phyloP scores from a whole-genome alignment of 2,797 vertebrate genomes.

The Sebastes variabilis region DNA sequence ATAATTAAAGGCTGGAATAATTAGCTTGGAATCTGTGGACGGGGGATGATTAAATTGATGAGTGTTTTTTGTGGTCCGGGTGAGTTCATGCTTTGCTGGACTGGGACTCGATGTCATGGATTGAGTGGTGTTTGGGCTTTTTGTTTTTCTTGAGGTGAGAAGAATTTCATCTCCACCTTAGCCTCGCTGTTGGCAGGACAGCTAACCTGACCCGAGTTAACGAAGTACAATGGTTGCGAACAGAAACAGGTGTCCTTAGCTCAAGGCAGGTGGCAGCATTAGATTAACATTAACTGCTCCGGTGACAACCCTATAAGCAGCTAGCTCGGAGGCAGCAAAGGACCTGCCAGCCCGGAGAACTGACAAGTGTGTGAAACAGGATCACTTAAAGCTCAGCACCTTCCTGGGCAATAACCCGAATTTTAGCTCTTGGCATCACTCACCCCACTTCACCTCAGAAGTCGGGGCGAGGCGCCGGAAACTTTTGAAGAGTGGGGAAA shows the following conservation, averaged over 20 bases:
- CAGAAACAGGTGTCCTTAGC: slow-evolving; percentile 40
- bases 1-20: slow-evolving; percentile 81
- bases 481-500: slow-evolving; percentile 36
- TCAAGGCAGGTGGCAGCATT: slow-evolving; percentile 52
- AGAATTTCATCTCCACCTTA: not conserved
- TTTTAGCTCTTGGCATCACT: slow-evolving; percentile 50
- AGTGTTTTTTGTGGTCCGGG: slow-evolving; percentile 34
- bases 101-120: slow-evolving; percentile 1
- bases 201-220: not conserved
- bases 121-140: not conserved
- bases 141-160: slow-evolving; percentile 6
- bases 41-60: slow-evolving; percentile 70
- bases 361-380: slow-evolving; percentile 83
- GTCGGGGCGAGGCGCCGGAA: slow-evolving; percentile 22
- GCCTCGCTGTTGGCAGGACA: not conserved
- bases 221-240: not conserved
- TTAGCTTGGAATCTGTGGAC: slow-evolving; percentile 71
- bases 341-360: slow-evolving; percentile 67
- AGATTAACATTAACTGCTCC: slow-evolving; percentile 64
- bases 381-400: slow-evolving; percentile 75
- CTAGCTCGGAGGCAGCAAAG: slow-evolving; percentile 66
- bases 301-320: slow-evolving; percentile 73
- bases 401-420: slow-evolving; percentile 62
- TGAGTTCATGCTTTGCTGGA: slow-evolving; percentile 54
- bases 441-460: slow-evolving; percentile 61